A percentile compares a stretch with the other conserved stretches of the same genome.
Evolutionary conservation across 2,888 invertebrate species (phyloP).

Genomic region (Lepidocyrtoides sp.): DNA sequence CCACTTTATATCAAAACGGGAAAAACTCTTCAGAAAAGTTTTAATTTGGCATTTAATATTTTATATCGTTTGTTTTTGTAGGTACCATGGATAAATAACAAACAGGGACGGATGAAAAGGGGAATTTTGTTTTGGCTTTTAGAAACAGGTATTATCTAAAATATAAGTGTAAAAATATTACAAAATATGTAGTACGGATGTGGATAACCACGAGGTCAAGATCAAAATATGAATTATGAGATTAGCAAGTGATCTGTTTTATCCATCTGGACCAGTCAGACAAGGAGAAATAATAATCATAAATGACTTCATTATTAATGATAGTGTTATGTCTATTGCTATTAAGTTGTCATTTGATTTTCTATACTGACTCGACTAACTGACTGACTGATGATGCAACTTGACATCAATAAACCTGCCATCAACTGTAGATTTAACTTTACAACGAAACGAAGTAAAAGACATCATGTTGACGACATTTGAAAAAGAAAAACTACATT

Average conservation of each 20-base stretch:
- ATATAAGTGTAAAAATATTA: neutral
- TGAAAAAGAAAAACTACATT: too few relatives aligned
- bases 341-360: too few relatives aligned
- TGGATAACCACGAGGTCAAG: constrained; percentile 29
- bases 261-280: neutral
- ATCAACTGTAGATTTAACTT: neutral
- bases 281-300: neutral
- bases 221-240: constrained; percentile 10
- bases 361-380: neutral
- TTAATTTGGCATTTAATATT: too few relatives aligned
- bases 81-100: neutral
- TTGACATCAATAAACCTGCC: neutral
- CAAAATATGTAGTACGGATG: neutral
- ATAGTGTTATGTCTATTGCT: too few relatives aligned
- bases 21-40: too few relatives aligned
- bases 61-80: too few relatives aligned
- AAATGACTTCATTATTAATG: too few relatives aligned
- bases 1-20: too few relatives aligned
- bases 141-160: neutral
- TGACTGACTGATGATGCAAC: neutral
- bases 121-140: neutral
- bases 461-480: too few relatives aligned
- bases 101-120: neutral
- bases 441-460: too few relatives aligned
- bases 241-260: neutral